Percentiles rank a stretch among this genome's conserved stretches.
Evolutionary conservation across 2,113 vertebrate genomes (phyloP).

Genomic region (Tychaedon coryphoeus): DNA sequence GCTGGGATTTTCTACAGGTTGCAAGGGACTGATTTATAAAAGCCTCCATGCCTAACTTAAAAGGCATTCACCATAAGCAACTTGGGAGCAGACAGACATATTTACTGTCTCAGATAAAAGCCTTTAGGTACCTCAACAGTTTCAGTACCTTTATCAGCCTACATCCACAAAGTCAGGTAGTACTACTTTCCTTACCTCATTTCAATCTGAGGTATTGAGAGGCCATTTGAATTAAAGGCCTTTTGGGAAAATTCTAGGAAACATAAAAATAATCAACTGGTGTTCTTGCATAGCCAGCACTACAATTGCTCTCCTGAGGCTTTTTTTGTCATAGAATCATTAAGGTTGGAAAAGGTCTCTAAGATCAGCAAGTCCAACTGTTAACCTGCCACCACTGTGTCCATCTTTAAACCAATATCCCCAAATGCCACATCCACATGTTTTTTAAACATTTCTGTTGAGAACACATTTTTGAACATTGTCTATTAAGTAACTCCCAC

Average conservation of each 20-base stretch:
- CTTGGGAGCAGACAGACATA: neutral
- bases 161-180: neutral
- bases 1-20: neutral
- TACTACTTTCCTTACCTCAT: neutral
- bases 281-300: neutral
- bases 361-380: neutral
- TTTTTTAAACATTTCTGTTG: neutral
- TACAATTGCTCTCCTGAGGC: neutral
- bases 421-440: neutral
- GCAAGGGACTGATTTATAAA: neutral
- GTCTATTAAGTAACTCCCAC: neutral
- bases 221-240: neutral
- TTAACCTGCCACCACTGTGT: neutral
- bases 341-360: neutral
- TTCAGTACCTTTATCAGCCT: neutral
- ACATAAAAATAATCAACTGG: neutral
- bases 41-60: neutral
- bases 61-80: neutral
- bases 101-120: neutral
- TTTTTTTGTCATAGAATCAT: neutral
- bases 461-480: neutral
- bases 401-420: neutral
- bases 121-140: neutral
- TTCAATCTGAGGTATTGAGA: neutral
- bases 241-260: neutral